phyloP scores from a whole-genome alignment of 2,113 vertebrate genomes.

The Heterochromis multidens region DNA sequence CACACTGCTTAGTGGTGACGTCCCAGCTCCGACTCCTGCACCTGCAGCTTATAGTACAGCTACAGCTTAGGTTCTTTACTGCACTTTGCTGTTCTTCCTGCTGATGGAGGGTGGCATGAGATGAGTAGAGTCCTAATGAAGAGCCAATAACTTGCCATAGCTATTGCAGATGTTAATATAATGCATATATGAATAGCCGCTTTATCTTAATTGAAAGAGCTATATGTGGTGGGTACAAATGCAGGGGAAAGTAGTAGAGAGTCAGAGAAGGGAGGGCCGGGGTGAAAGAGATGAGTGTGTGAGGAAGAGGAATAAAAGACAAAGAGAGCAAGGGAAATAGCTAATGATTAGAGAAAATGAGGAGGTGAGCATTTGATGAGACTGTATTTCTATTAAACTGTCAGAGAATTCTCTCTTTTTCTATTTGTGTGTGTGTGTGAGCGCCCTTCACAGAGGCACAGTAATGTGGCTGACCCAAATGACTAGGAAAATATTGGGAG shows the following conservation, averaged over 20 bases:
- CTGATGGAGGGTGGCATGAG: not conserved
- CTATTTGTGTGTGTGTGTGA: not conserved
- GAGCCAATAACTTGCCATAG: constrained; percentile 13
- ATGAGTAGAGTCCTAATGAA: constrained; percentile 23
- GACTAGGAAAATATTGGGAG: constrained; percentile 69
- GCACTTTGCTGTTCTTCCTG: not conserved
- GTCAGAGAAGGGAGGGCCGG: not conserved
- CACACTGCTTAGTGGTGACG: not conserved
- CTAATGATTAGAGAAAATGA: constrained; percentile 41
- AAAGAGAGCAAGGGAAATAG: not conserved
- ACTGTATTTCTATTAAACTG: constrained; percentile 50
- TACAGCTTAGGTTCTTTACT: not conserved
- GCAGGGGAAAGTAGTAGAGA: not conserved
- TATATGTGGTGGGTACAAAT: not conserved
- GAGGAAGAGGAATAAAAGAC: constrained; percentile 5
- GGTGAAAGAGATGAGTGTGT: not conserved
- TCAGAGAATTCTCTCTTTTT: constrained; percentile 3
- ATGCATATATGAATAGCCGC: constrained; percentile 40
- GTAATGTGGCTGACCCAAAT: constrained; percentile 66
- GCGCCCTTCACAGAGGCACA: constrained; percentile 57
- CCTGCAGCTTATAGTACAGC: too few relatives aligned
- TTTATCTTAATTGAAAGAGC: constrained; percentile 38
- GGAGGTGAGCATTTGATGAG: constrained; percentile 33
- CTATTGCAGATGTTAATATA: constrained; percentile 31
- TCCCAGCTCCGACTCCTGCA: not conserved